Base-by-base conservation (phyloP, 2,888 invertebrate species). In the Machimus rusticus region DNA sequence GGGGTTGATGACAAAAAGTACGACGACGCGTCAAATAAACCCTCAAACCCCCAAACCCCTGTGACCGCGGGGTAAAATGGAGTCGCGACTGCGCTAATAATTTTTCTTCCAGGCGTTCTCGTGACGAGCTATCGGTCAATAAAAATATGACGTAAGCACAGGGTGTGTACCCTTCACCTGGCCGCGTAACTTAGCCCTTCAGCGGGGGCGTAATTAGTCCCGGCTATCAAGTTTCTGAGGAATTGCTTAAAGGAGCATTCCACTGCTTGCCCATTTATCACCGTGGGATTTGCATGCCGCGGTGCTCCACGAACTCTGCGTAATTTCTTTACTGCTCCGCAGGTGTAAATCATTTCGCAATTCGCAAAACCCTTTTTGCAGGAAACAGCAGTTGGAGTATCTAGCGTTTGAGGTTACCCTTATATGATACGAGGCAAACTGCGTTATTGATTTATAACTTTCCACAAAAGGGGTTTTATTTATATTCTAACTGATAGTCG, bases 141-240 rank as follows among this genome's bases (percentile, higher is more conserved):
- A 85, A 85, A 85, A 85, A 85, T 85, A 85, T 85, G 85, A 85
- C 85, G 85, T 85, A 74, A 85, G 16, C 14, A 85, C 85, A 43
- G 85, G 85, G 85, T 85, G 85, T 85, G 85, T 74, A 43, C 39
- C 85, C 46, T 23, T 39, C 28, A n/a, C 66, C 74, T 31, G 23
- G 43, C 43, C 31, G 85, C 74, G 34, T 74, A 43, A 23, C 31
- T n/a, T 46, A 46, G 34, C 84, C 46, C 66, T 39, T 19, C 37
- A 39, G 55, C 55, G 66, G 66, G 34, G 34, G 16, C 23, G 51
- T 37, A 39, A 28, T 84, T 66, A 57, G 3, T 0, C 9, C 9
- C 31, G 46, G 66, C 9, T 57, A 37, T 66, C 51, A 37, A 2
- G 23, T 46, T 79, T 46, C 79, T 51, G 8, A 14, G 78, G 19